Percentiles rank a stretch among this genome's conserved stretches.
phyloP scores from a whole-genome alignment of 2,888 invertebrate species.

The Tipula lateralis region DNA sequence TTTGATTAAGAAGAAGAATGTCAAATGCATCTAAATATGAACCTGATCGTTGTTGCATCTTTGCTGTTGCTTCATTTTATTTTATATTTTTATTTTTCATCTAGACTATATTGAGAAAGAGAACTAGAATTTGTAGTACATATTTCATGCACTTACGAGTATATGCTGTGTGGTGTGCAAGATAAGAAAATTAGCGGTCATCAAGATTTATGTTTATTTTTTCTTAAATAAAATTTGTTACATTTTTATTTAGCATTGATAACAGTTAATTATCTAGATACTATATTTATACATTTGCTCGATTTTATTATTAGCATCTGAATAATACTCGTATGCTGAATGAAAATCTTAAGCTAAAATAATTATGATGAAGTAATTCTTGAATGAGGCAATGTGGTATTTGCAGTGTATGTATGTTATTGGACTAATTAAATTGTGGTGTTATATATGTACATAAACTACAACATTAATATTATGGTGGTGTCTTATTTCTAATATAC shows the following conservation, averaged over 20 bases:
- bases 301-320: background rate
- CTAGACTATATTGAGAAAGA: background rate
- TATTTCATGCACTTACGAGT: background rate
- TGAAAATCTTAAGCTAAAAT: background rate
- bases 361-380: background rate
- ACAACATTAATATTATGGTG: background rate
- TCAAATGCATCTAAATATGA: background rate
- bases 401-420: background rate
- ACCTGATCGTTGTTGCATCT: background rate
- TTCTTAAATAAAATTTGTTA: background rate
- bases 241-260: background rate
- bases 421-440: background rate
- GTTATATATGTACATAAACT: background rate
- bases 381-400: background rate
- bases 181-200: background rate
- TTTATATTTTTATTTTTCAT: background rate
- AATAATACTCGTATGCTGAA: background rate
- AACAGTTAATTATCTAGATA: background rate
- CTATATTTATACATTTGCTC: background rate
- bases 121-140: background rate
- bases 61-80: background rate
- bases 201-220: background rate
- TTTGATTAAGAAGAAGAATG: background rate
- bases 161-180: background rate
- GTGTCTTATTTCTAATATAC: background rate